Evolutionary conservation across 2,113 vertebrate genomes (phyloP), one percentile per base, ranked within the genome.

Genomic region (Arizona elegans): DNA sequence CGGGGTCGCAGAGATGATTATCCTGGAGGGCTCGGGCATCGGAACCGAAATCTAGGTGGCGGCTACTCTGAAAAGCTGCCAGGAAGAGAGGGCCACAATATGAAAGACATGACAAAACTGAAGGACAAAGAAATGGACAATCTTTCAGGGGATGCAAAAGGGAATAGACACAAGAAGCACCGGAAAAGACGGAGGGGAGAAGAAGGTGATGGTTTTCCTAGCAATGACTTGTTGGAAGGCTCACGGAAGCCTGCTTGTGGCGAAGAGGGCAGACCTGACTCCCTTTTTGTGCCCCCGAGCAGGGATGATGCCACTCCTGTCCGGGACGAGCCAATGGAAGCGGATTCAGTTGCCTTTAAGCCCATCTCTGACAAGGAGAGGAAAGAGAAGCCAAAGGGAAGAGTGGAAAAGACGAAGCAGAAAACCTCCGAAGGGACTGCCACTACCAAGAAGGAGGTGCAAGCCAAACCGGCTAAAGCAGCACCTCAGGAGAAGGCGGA

Each of bases 271-370:
- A 98, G 98, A 92, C 89, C 97, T 0, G 98, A 98, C 53, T 93
- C 96, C 0, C 52, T 97, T 5, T 97, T 98, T 93, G 97, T 98
- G 95, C 96, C 97, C 70, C 97, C 97, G 0, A 97, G 96, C 95
- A 97, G 99, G 94, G 99, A 98, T 17, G 98, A 99, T 95, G 99
- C 99, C 38, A 99, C 99, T 0, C 99, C 99, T 0, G 99, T 99
- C 92, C 97, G 99, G 95, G 99, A 99, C 9, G 99, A 99, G 81
- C 99, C 99, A 0, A 99, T 99, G 99, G 99, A 99, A 52, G 98
- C 98, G 0, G 95, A 98, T n/a, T 97, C 98, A 0, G 96, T 98
- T 59, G 93, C 98, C 43, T 98, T 98, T 55, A 98, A 98, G 90
- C 96, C 97, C 0, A 55, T 98, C 59, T 97, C 97, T 12, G 98